Conservation (phyloP, 2,113 vertebrate species). For the Nyctibius bracteatus region DNA sequence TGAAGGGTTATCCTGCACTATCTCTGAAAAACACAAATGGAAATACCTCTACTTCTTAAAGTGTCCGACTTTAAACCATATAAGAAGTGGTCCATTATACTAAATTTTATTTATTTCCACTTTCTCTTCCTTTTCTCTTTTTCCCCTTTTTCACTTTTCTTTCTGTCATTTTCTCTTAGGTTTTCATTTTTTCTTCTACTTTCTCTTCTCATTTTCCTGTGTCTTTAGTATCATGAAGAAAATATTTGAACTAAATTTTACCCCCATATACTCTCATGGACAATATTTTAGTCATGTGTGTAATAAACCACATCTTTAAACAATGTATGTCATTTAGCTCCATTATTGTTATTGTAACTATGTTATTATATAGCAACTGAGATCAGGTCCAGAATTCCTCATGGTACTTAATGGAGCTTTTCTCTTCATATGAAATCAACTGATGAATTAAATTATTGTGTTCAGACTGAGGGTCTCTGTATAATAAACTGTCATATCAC, state of each 20-base stretch:
- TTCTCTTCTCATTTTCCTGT: not conserved
- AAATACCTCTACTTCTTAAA: not conserved
- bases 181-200: not conserved
- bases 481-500: not conserved
- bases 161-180: not conserved
- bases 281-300: not conserved
- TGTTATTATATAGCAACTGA: not conserved
- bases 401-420: not conserved
- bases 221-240: not conserved
- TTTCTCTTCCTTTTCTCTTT: not conserved
- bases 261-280: not conserved
- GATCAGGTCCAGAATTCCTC: not conserved
- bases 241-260: not conserved
- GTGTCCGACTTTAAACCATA: not conserved
- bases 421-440: not conserved
- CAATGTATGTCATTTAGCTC: not conserved
- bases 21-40: not conserved
- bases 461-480: not conserved
- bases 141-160: too few relatives aligned
- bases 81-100: not conserved
- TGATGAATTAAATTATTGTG: not conserved
- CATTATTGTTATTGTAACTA: not conserved
- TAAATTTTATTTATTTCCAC: not conserved
- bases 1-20: not conserved
- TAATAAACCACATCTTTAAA: not conserved